phyloP scores from a whole-genome alignment of 2,888 invertebrate species.

The Chrysodeixis includens region DNA sequence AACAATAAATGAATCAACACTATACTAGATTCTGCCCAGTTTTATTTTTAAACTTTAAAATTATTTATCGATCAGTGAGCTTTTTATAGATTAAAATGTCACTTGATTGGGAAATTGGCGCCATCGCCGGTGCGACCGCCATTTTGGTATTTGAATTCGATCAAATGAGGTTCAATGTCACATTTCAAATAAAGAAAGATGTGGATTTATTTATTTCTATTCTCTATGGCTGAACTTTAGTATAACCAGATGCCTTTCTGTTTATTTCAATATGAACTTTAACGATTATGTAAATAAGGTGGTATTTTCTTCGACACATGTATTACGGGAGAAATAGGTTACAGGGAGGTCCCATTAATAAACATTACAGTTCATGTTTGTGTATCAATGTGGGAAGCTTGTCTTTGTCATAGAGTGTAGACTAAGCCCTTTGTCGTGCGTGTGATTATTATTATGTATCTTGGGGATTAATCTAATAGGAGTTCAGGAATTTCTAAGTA shows the following conservation, averaged over 20 bases:
- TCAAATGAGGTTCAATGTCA: background rate
- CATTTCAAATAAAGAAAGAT: background rate
- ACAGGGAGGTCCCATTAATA: background rate
- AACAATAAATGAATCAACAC: conserved; percentile 57
- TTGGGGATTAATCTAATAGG: background rate
- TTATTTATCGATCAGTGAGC: conserved; percentile 32
- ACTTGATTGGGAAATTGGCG: conserved; percentile 14
- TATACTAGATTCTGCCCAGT: conserved; percentile 12
- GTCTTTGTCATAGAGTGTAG: conserved; percentile 3
- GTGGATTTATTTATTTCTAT: background rate
- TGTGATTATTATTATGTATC: background rate
- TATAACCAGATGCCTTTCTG: background rate
- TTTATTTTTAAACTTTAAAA: conserved; percentile 39
- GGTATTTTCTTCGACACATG: background rate
- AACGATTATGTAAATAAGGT: background rate
- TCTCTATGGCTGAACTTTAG: background rate
- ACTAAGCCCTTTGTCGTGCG: background rate
- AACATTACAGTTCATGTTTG: background rate
- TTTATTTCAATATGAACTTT: background rate
- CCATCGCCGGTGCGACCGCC: conserved; percentile 5
- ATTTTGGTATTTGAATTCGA: conserved; percentile 12
- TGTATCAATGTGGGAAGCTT: background rate
- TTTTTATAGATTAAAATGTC: conserved; percentile 29
- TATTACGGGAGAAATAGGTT: background rate
- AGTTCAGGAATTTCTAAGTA: background rate